phyloP scores from a whole-genome alignment of 2,797 vertebrate genomes.

The Chrysocyon brachyurus region DNA sequence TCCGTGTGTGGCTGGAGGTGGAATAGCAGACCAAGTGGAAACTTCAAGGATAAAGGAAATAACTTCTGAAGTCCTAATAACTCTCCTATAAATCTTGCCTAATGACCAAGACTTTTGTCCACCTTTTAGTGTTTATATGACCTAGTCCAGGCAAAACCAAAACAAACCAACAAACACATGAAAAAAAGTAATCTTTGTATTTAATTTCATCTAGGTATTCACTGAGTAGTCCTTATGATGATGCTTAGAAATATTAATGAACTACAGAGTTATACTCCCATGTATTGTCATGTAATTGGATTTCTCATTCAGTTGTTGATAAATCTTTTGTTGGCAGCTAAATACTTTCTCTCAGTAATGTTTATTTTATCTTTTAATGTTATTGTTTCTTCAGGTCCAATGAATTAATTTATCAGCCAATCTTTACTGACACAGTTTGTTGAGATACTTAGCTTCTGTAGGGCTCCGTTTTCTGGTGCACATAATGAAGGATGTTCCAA shows the following conservation, averaged over 20 bases:
- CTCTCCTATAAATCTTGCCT: not conserved
- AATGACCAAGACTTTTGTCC: not conserved
- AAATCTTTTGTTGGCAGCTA: not conserved
- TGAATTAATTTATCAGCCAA: not conserved
- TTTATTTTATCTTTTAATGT: not conserved
- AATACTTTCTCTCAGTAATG: not conserved
- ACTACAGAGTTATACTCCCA: not conserved
- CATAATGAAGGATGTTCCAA: not conserved
- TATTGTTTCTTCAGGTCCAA: not conserved
- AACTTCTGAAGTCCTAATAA: not conserved
- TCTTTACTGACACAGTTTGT: not conserved
- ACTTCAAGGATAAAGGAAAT: not conserved
- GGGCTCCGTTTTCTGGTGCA: not conserved
- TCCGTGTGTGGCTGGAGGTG: not conserved
- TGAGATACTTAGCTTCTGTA: not conserved
- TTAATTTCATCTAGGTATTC: not conserved
- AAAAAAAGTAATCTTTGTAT: constrained; percentile 31
- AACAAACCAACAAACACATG: not conserved
- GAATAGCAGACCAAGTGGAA: not conserved
- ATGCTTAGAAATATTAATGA: constrained; percentile 6
- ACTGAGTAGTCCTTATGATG: not conserved
- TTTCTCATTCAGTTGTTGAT: not conserved
- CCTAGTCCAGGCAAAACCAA: not conserved
- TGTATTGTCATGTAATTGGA: not conserved
- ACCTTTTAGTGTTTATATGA: not conserved